A percentile compares a stretch with the other conserved stretches of the same genome.
These are phyloP conservation scores for Plectropomus leopardus DNA, from an alignment of 2,113 vertebrate genomes.

Conservation along the genomic window DNA sequence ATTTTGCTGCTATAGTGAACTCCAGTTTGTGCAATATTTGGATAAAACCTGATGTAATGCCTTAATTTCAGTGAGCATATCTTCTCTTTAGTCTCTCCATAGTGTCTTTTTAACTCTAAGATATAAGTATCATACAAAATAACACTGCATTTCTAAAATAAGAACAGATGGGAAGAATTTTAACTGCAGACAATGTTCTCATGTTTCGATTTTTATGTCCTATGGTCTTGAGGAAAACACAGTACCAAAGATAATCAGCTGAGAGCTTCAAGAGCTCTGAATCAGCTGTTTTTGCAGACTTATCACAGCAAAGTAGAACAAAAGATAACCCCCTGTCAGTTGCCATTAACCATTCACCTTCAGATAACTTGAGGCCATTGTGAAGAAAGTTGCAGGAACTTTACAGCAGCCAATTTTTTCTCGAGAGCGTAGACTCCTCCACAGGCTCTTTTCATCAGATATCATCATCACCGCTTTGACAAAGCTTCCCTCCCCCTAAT, in stretches of 20 bases:
- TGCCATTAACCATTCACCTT: constrained; percentile 2
- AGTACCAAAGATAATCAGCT: background rate
- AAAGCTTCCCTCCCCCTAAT: constrained; percentile 55
- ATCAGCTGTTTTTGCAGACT: background rate
- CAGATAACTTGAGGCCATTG: background rate
- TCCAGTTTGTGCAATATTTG: background rate
- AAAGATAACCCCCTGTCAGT: constrained; percentile 26
- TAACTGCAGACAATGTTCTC: background rate
- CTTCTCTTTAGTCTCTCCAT: too few relatives aligned
- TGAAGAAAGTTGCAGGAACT: constrained; percentile 39
- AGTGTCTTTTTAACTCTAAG: too few relatives aligned
- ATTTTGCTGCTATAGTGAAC: background rate
- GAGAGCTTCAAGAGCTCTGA: background rate
- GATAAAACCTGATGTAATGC: background rate
- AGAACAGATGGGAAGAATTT: background rate
- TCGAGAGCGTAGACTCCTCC: constrained; percentile 28
- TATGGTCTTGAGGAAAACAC: background rate
- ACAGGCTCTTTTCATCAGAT: constrained; percentile 41
- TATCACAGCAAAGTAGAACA: background rate
- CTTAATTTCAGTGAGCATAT: too few relatives aligned
- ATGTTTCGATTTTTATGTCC: background rate
- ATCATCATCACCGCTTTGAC: constrained; percentile 35
- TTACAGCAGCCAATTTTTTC: constrained; percentile 19
- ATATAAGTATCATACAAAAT: too few relatives aligned
- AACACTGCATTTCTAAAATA: too few relatives aligned